Evolutionary conservation across 1,140 invertebrate genomes (phyloP).

Genomic region (Pseudomyrmex gracilis): DNA sequence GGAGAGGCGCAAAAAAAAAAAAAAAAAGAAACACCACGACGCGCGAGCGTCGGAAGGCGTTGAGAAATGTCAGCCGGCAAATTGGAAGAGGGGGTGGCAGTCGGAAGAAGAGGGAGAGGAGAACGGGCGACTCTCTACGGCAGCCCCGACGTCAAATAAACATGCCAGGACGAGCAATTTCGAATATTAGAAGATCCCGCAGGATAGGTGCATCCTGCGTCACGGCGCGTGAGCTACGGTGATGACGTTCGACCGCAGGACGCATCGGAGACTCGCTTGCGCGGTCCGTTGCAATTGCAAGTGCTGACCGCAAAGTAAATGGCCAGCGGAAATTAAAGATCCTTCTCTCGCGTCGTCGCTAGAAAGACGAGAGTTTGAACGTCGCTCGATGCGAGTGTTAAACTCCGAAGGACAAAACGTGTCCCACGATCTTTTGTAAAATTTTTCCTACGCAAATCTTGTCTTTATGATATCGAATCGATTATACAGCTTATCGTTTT

Average conservation of each 20-base stretch:
- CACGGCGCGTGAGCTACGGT: constrained; percentile 81
- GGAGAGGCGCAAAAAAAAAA: constrained; percentile 3
- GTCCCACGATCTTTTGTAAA: constrained; percentile 3
- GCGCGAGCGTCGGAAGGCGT: constrained; percentile 64
- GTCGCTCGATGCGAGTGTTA: background rate
- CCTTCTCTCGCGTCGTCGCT: constrained; percentile 47
- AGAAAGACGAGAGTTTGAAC: constrained; percentile 25
- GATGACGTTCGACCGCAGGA: constrained; percentile 82
- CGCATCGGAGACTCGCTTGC: constrained; percentile 75
- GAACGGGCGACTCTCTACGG: constrained; percentile 72
- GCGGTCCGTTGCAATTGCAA: constrained; percentile 77
- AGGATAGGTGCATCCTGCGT: constrained; percentile 79
- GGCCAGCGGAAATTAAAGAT: constrained; percentile 77
- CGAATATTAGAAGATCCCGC: constrained; percentile 81
- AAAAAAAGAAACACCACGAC: constrained; percentile 55
- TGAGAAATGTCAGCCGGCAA: constrained; percentile 82
- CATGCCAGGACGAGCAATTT: constrained; percentile 81
- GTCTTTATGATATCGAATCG: background rate
- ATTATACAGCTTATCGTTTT: constrained; percentile 5
- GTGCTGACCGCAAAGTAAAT: constrained; percentile 80
- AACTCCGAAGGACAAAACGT: constrained; percentile 9
- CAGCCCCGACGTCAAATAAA: constrained; percentile 82
- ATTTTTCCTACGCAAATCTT: background rate
- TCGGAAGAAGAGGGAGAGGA: constrained; percentile 4
- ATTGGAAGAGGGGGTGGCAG: constrained; percentile 74